A percentile compares a stretch with the other conserved stretches of the same genome.
These are phyloP conservation scores for Lycocorax pyrrhopterus DNA, from an alignment of 2,113 vertebrate genomes.

Conservation along the genomic window DNA sequence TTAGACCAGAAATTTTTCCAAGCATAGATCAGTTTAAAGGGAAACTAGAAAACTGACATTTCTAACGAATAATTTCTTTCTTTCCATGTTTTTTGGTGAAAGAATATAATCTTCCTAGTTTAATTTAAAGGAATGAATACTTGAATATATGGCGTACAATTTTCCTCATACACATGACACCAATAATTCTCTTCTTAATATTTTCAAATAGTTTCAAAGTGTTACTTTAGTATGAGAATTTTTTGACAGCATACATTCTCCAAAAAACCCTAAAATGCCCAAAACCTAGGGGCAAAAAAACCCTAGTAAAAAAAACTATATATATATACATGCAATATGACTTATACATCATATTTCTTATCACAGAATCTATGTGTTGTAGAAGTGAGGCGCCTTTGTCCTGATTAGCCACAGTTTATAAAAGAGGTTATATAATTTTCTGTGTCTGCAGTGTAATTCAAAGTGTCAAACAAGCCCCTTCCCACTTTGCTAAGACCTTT, in stretches of 20 bases:
- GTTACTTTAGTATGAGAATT: neutral
- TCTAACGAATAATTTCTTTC: neutral
- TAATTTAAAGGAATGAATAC: neutral
- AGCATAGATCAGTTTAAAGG: neutral
- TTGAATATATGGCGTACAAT: neutral
- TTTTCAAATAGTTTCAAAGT: neutral
- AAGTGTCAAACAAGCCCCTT: slow-evolving; percentile 33
- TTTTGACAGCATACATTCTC: neutral
- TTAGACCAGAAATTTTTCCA: neutral
- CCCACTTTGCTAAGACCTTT: slow-evolving; percentile 19
- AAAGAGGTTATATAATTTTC: slow-evolving; percentile 58
- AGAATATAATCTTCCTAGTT: neutral
- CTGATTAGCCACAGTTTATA: slow-evolving; percentile 62
- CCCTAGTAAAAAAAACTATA: neutral
- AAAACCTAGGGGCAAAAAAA: neutral
- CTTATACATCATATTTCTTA: slow-evolving; percentile 5
- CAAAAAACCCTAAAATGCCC: accelerated
- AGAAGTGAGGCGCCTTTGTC: slow-evolving; percentile 62
- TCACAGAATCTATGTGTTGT: slow-evolving; percentile 1
- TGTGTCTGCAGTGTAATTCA: slow-evolving; percentile 50
- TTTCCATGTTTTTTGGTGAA: neutral
- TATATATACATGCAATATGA: neutral
- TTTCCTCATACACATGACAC: neutral
- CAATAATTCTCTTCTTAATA: neutral
- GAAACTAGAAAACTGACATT: neutral